Base-by-base conservation (phyloP, 2,113 vertebrate genomes). In the Chionodraco myersi region DNA sequence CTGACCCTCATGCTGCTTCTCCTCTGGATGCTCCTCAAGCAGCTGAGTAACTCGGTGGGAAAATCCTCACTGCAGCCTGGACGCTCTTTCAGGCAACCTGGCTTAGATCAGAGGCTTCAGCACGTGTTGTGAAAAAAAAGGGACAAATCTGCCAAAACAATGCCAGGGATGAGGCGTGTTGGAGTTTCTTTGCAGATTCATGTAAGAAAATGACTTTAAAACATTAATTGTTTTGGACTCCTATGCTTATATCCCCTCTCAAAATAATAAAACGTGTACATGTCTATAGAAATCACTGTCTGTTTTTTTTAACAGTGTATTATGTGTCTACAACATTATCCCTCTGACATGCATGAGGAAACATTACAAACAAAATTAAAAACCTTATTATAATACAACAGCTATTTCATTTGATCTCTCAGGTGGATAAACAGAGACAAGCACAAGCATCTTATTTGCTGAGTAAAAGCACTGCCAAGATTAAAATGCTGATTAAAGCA, bases 1-100 rank as follows among this genome's bases (percentile, higher is more conserved):
- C 90, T 98, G 58, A 91, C 95, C 3, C 87, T 98, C 1, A 91
- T 98, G 75, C 85, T 95, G 83, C 94, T 98, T 2, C 93, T 98
- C 57, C 95, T 97, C 75, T 97, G 96, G 94, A 88, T 96, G 91
- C 94, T 99, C 65, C 93, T 97, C 79, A 94, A 93, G 82, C 97
- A 98, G 94, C 95, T 98, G 84, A 94, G 95, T 69, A 95, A 96
- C 93, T 97, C 97, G 0, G 95, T 96, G 88, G 94, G 93, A 4
- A 94, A 93, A 83, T 90, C 21, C 6, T 79, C n/a, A 71, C 90
- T 89, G 82, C 94, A 77, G 87, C 93, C 61, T 23, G 93, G 36
- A 67, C 94, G 41, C 89, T 94, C 85, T 64, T 93, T 91, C 84
- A 92, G 95, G 47, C 95, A 96, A 87, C 94, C 95, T 18, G 57